These are phyloP conservation scores for Epistrophe eligans DNA, from an alignment of 2,888 invertebrate species.

Conservation along the genomic window DNA sequence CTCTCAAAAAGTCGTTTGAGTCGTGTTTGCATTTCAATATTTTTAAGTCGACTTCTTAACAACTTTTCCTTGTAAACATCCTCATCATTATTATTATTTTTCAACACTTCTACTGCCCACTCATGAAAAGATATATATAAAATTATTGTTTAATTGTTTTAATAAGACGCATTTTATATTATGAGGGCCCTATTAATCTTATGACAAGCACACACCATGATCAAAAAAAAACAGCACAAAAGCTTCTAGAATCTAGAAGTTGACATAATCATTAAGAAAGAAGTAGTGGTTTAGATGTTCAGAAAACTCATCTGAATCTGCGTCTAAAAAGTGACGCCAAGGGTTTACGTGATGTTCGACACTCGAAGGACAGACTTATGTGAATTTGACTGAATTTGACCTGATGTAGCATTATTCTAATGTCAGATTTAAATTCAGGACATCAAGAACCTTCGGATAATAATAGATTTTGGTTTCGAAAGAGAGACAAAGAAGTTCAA, in stretches of 20 bases:
- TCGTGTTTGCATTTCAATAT: conserved; percentile 25
- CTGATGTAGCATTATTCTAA: no score
- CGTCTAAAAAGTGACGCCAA: not conserved
- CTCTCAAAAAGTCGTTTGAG: conserved; percentile 45
- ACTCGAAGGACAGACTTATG: not conserved
- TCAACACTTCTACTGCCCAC: not conserved
- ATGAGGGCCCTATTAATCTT: conserved; percentile 27
- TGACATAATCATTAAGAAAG: not conserved
- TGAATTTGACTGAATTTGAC: no score
- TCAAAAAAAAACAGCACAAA: not conserved
- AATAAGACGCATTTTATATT: conserved; percentile 46
- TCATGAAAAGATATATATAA: conserved; percentile 9
- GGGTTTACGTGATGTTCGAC: not conserved
- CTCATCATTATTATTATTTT: not conserved
- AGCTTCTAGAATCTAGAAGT: not conserved
- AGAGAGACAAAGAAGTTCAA: no score
- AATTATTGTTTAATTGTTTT: conserved; percentile 42
- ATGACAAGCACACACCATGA: not conserved
- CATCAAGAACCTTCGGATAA: no score
- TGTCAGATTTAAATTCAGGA: no score
- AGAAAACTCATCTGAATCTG: not conserved
- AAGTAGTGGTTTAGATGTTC: not conserved
- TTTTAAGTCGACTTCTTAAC: conserved; percentile 21
- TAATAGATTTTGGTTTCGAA: no score
- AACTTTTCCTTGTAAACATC: conserved; percentile 33